Evolutionary conservation across 2,797 vertebrate genomes (phyloP), one percentile per base, ranked within the genome.

Genomic region (Erpetoichthys calabaricus): DNA sequence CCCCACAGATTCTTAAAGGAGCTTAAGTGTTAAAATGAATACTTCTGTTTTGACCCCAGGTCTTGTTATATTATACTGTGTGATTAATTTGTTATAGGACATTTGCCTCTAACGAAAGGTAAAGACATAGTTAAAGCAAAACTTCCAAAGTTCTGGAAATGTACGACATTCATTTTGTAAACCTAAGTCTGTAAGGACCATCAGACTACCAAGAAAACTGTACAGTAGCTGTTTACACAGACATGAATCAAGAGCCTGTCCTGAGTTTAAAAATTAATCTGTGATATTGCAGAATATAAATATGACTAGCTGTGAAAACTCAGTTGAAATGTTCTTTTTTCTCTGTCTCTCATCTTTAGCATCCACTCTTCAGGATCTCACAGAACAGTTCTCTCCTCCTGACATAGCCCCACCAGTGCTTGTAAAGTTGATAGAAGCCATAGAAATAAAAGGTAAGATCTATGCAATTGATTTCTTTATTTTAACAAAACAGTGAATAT

Each of bases 401-500:
- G 91, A 96, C 44, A 64, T 79, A 1, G 88, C 91, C 55, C 91
- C 94, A 0, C 88, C 86, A 0, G 71, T 93, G 70, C 79, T 99
- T 53, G 70, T 85, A 70, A 85, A 82, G 71, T 85, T 98, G 51
- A 65, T 97, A 63, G 91, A 96, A 68, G 76, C 85, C 59, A 91
- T 99, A 6, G 95, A 99, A 76, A 92, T 74, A 70, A 98, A 93
- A 91, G 94, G 95, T 97, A 75, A 65, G 75, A 49, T n/a, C 47
- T 49, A 9, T 7, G 5, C 3, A 49, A n/a, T 49, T 49, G 47
- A 4, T n/a, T 7, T 49, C n/a, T 49, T 49, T 49, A 4, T 49
- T 49, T 7, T 49, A 49, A 49, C 4, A 49, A 49, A n/a, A 3
- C 4, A 49, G 47, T 49, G 7, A 7, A 49, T 7, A 49, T 49